Evolutionary conservation across 2,888 invertebrate species (phyloP), one percentile per base, ranked within the genome.

Genomic region (Tryphoninae sp.): DNA sequence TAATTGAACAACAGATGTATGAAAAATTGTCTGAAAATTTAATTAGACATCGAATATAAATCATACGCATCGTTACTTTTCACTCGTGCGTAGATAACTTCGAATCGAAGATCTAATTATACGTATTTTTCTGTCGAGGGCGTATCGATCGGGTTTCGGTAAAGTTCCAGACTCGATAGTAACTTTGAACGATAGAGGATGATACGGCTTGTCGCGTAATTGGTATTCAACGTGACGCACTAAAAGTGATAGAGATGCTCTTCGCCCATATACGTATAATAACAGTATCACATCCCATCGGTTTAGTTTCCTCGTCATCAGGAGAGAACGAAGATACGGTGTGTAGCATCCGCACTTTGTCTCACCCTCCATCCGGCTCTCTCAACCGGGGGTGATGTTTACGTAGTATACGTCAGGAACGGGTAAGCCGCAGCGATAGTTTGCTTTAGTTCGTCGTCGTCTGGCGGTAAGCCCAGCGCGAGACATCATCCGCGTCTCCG

Each of bases 381-480:
- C 82, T 81, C 71, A 55, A 65, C 71, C 80, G 73, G 62, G 71
- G 83, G 80, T 80, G 82, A n/a, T 86, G 84, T 89, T 86, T 85
- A 85, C 84, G 83, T 83, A 86, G 87, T 85, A 86, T 84, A 87
- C 85, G 87, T 88, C 88, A 85, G 62, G 83, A 87, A 85, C 84
- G 85, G 84, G 86, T 89, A 89, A 89, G 88, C 87, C 82, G 86
- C 76, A 87, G 84, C 86, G 88, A 89, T 89, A 89, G 89, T 90
- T 90, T 87, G 87, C 88, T 88, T 89, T 86, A 89, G 88, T 89
- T 90, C 86, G 84, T 81, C 73, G 62, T 67, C 77, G 65, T 71
- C 72, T 68, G 13, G 65, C 72, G 58, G 86, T 86, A 88, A 89
- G 86, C 88, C 68, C 67, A 51, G 64, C 72, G 53, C 69, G 23